A percentile compares a stretch with the other conserved stretches of the same genome.
These are phyloP conservation scores for Embidobia sp. DNA, from an alignment of 2,888 invertebrate species.

Conservation along the genomic window DNA sequence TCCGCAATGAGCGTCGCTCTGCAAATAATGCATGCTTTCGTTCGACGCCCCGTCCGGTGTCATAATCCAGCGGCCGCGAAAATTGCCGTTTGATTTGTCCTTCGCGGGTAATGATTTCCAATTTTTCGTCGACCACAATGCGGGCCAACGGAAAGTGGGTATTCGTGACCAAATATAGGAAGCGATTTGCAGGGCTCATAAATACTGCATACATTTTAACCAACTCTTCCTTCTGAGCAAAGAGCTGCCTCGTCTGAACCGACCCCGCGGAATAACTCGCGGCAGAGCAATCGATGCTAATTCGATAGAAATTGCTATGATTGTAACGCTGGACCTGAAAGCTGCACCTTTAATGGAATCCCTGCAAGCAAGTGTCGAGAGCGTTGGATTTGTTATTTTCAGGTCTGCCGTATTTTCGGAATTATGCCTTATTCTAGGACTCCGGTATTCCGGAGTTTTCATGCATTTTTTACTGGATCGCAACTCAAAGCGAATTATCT, in stretches of 20 bases:
- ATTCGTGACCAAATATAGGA: slow-evolving; percentile 33
- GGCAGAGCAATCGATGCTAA: slow-evolving; percentile 24
- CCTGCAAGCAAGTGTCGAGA: background rate
- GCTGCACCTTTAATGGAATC: slow-evolving; percentile 24
- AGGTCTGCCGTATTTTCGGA: background rate
- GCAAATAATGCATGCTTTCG: no score
- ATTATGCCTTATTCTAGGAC: background rate
- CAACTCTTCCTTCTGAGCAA: no score
- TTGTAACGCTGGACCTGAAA: slow-evolving; percentile 2
- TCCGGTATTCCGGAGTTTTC: no score
- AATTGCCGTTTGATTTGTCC: slow-evolving; percentile 9
- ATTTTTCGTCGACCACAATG: slow-evolving; percentile 19
- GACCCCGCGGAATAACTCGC: slow-evolving; percentile 10
- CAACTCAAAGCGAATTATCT: no score
- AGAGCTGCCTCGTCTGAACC: background rate
- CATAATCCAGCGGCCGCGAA: no score
- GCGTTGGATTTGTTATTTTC: background rate
- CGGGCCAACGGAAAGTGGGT: slow-evolving; percentile 27
- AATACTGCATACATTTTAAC: slow-evolving; percentile 27
- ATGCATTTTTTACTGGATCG: no score
- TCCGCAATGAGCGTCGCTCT: background rate
- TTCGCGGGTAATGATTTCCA: slow-evolving; percentile 21
- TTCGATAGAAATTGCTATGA: slow-evolving; percentile 27
- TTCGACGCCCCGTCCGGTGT: no score
- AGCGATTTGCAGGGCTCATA: slow-evolving; percentile 19